These are phyloP conservation scores for Isoperla grammatica DNA, from an alignment of 2,888 invertebrate genomes.

Conservation along the genomic window DNA sequence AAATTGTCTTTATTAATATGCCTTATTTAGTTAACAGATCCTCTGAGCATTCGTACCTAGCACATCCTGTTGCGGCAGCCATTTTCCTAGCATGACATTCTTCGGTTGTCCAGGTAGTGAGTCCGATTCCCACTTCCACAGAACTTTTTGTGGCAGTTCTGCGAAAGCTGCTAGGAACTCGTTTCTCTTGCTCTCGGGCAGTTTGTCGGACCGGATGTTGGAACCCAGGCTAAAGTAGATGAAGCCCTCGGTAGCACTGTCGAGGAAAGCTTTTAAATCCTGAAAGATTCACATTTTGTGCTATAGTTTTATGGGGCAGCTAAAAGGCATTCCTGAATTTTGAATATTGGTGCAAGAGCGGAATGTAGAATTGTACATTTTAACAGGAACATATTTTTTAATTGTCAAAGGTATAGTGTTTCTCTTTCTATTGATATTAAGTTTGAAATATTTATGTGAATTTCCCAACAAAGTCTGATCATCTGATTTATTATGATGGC, in stretches of 20 bases:
- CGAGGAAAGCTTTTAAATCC: slow-evolving; percentile 39
- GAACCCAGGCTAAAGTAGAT: slow-evolving; percentile 49
- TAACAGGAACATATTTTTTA: not conserved
- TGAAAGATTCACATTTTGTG: not conserved
- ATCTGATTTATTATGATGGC: too few species aligned
- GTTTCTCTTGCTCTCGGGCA: slow-evolving; percentile 42
- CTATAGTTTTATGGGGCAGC: too few species aligned
- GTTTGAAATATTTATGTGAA: too few species aligned
- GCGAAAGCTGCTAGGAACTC: slow-evolving; percentile 44
- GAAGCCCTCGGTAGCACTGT: slow-evolving; percentile 43
- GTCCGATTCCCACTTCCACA: slow-evolving; percentile 49
- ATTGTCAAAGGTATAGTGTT: too few species aligned
- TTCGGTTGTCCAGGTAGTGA: slow-evolving; percentile 39
- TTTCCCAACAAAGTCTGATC: too few species aligned
- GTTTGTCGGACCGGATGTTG: slow-evolving; percentile 43
- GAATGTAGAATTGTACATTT: not conserved
- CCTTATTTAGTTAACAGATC: too few species aligned
- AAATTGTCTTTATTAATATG: too few species aligned
- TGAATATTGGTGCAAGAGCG: not conserved
- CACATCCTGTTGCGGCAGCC: slow-evolving; percentile 43
- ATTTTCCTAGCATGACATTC: slow-evolving; percentile 47
- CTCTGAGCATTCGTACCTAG: too few species aligned
- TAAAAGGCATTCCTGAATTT: too few species aligned
- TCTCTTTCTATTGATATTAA: too few species aligned
- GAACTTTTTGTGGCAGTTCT: slow-evolving; percentile 42